Evolutionary conservation across 1,140 invertebrate species (phyloP), one percentile per base, ranked within the genome.

Genomic region (Oryzaephilus surinamensis): DNA sequence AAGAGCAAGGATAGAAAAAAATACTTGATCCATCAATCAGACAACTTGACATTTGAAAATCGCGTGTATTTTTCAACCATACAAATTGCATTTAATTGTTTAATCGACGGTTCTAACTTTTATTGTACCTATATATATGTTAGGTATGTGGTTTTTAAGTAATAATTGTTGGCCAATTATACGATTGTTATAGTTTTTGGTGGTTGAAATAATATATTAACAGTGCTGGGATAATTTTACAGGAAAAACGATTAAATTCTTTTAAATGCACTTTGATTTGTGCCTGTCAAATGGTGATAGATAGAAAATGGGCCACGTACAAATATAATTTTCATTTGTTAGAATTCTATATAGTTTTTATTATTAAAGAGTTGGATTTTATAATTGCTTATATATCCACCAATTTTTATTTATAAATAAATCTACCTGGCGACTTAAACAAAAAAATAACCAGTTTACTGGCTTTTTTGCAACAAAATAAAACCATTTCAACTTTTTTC

Each of bases 51-150:
- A 48, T 26, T 32, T 48, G 32, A 43, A 48, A 48, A 48, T 48
- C 46, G 46, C 46, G 46, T 48, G 46, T 30, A 30, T 43, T 37
- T 32, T 43, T 43, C 20, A 33, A 15, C 39, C 44, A 28, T 28
- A 39, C 38, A 43, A 38, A 48, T 48, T 48, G 41, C 46, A 48
- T 48, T 48, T 48, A 48, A 48, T 48, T 48, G 46, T 48, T 44
- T 44, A 44, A 48, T 48, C 46, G 46, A 26, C 28, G 23, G 4
- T 11, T 11, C 23, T 24, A n/a, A n/a, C 8, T 24, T 4, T 24
- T 24, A 21, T 21, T 10, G 6, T 21, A 6, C 10, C 20, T 1
- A 10, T 21, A 6, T 21, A 6, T 10, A 21, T 11, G 3, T n/a
- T 24, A n/a, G 23, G 10, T 24, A n/a, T 24, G 23, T 24, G 1